phyloP scores from a whole-genome alignment of 2,888 invertebrate species.

The Drosophila ustulata region DNA sequence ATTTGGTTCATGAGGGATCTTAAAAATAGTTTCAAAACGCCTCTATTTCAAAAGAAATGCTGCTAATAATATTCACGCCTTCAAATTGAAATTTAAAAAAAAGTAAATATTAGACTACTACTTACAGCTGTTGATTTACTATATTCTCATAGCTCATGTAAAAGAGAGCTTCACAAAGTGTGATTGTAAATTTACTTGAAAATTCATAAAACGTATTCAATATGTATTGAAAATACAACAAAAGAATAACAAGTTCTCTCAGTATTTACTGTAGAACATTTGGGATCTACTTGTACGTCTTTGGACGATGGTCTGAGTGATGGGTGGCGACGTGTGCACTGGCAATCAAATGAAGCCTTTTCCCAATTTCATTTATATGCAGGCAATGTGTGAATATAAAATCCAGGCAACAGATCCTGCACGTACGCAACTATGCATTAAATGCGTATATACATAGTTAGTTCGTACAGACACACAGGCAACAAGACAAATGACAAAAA shows the following conservation, averaged over 20 bases:
- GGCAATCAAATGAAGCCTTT: conserved; percentile 71
- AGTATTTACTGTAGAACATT: background rate
- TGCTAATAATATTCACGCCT: too few species aligned
- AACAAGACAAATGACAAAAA: conserved; percentile 29
- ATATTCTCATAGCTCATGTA: background rate
- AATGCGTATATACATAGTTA: conserved; percentile 43
- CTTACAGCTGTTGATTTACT: background rate
- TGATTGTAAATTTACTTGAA: conserved; percentile 1
- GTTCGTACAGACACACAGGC: conserved; percentile 2
- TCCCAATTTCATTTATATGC: conserved; percentile 63
- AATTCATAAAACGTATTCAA: conserved; percentile 14
- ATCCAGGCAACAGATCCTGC: conserved; percentile 43
- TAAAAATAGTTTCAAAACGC: too few species aligned
- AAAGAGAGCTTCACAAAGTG: background rate
- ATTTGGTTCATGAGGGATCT: too few species aligned
- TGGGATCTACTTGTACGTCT: background rate
- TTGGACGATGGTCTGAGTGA: conserved; percentile 7
- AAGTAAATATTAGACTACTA: background rate
- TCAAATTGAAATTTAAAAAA: background rate
- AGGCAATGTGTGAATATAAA: conserved; percentile 60
- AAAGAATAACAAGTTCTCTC: conserved; percentile 7
- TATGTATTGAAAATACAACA: conserved; percentile 6
- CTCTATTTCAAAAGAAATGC: too few species aligned
- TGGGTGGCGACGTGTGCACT: conserved; percentile 45
- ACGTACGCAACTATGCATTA: conserved; percentile 62